Percentiles rank a stretch among this genome's conserved stretches.
phyloP scores from a whole-genome alignment of 1,140 invertebrate species.

The Spodoptera litura region DNA sequence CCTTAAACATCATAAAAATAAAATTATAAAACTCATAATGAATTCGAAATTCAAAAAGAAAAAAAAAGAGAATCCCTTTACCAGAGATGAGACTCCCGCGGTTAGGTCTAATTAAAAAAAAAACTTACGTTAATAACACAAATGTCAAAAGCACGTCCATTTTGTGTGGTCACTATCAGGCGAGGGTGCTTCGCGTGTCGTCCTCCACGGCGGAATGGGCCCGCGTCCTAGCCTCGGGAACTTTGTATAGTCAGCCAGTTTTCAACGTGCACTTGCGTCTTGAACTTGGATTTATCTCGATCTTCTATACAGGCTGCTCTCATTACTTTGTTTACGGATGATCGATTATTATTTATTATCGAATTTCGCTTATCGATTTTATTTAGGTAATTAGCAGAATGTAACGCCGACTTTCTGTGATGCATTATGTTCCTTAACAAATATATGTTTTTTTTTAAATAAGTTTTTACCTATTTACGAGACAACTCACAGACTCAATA shows the following conservation, averaged over 20 bases:
- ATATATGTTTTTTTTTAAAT: no score
- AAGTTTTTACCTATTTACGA: no score
- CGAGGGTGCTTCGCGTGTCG: constrained; percentile 55
- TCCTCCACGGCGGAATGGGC: constrained; percentile 68
- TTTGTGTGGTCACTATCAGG: constrained; percentile 2
- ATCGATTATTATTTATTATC: constrained; percentile 1
- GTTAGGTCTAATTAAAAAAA: constrained; percentile 49
- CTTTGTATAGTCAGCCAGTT: constrained; percentile 78
- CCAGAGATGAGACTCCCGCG: constrained; percentile 5
- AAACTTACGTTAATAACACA: constrained; percentile 64
- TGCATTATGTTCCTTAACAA: no score
- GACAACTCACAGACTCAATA: no score
- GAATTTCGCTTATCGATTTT: background rate
- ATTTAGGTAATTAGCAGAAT: no score
- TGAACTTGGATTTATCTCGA: constrained; percentile 86
- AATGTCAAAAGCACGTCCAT: constrained; percentile 56
- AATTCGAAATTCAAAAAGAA: no score
- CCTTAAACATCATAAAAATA: no score
- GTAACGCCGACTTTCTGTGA: no score
- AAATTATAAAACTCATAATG: no score
- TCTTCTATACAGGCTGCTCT: constrained; percentile 73
- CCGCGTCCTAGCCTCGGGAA: constrained; percentile 71
- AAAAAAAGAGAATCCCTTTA: background rate
- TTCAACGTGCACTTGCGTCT: constrained; percentile 77
- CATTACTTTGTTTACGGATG: constrained; percentile 51